Evolutionary conservation across 2,888 invertebrate genomes (phyloP).

Genomic region (Cephus runcator): DNA sequence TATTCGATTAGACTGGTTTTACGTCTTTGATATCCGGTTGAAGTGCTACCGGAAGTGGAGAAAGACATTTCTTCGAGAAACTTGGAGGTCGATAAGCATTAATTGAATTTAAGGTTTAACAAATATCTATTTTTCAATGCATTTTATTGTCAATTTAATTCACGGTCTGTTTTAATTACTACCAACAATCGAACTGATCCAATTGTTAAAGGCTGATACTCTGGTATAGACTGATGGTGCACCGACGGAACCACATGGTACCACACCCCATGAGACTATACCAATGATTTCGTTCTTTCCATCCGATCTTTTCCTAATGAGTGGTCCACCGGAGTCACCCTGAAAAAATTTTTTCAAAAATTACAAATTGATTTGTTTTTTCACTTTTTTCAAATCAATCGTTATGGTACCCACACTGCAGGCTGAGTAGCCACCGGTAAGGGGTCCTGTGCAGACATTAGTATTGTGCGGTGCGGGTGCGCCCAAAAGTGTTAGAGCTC

Average conservation of each 20-base stretch:
- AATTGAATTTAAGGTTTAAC: not conserved
- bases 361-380: not conserved
- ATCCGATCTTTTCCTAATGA: constrained; percentile 67
- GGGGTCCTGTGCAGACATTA: constrained; percentile 40
- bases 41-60: not conserved
- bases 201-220: constrained; percentile 61
- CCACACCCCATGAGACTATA: constrained; percentile 68
- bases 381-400: not conserved
- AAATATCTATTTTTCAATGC: not conserved
- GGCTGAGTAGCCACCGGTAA: constrained; percentile 32
- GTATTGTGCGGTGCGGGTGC: constrained; percentile 23
- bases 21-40: not conserved
- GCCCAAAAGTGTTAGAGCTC: not conserved
- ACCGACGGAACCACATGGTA: constrained; percentile 65
- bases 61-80: not conserved
- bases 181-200: constrained; percentile 48
- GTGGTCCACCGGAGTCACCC: constrained; percentile 70
- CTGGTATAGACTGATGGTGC: constrained; percentile 65
- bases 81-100: not conserved
- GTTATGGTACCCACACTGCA: constrained; percentile 39
- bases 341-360: constrained; percentile 32
- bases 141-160: not conserved
- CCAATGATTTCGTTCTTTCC: constrained; percentile 74
- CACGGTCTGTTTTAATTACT: not conserved
- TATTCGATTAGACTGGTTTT: not conserved